Conservation (phyloP, 2,113 vertebrate genomes). For the Rhynchopsitta pachyrhyncha region DNA sequence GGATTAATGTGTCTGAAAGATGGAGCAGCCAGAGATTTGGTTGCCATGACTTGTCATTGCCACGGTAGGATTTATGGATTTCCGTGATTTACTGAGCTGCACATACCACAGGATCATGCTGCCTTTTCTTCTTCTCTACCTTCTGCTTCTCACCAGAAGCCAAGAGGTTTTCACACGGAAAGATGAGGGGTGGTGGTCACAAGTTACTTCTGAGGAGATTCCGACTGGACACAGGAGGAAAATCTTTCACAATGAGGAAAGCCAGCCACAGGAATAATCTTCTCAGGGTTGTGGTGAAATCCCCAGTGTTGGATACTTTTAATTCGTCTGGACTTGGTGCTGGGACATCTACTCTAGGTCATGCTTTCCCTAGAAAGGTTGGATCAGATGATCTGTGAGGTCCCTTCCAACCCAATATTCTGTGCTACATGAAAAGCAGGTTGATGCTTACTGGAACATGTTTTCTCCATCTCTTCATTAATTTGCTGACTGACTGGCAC, state of each 20-base stretch:
- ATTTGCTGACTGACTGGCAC: background rate
- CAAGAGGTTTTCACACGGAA: background rate
- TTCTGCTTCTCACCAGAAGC: background rate
- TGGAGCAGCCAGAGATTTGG: rapidly evolving
- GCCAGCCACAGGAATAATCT: background rate
- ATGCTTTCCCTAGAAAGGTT: background rate
- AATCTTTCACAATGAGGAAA: background rate
- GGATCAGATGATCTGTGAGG: background rate
- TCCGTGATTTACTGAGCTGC: background rate
- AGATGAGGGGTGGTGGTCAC: background rate
- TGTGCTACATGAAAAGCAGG: background rate
- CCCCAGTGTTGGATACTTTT: background rate
- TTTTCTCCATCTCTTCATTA: background rate
- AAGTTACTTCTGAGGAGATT: background rate
- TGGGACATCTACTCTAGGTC: background rate
- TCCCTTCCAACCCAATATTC: background rate
- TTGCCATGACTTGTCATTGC: rapidly evolving
- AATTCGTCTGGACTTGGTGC: background rate
- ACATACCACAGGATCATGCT: background rate
- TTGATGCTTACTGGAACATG: background rate
- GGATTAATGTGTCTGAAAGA: background rate
- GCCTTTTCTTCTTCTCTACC: background rate
- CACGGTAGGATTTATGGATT: background rate
- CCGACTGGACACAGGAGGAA: background rate
- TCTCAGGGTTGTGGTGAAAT: background rate